phyloP scores from a whole-genome alignment of 2,113 vertebrate species.

The Lipophrys pholis region DNA sequence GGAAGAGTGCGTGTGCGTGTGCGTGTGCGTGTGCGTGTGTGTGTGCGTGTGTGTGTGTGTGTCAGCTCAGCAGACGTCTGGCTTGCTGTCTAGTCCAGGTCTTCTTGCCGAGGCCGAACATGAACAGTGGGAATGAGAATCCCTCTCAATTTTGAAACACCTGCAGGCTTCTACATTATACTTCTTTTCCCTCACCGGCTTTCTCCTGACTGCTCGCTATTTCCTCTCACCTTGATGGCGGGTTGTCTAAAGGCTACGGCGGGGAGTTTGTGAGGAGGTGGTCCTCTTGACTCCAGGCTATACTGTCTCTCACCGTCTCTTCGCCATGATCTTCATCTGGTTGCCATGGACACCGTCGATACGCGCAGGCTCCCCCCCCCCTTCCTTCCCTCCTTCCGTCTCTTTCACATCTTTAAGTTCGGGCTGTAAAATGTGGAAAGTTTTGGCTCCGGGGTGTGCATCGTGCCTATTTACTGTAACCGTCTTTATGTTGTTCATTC shows the following conservation, averaged over 20 bases:
- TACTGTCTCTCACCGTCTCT: conserved; percentile 45
- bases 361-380: neutral
- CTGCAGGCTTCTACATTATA: conserved; percentile 66
- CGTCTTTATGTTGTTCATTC: conserved; percentile 47
- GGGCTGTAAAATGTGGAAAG: conserved; percentile 50
- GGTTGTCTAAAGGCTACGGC: conserved; percentile 66
- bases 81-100: conserved; percentile 65
- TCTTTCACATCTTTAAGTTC: conserved; percentile 33
- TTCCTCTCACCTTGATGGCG: conserved; percentile 67
- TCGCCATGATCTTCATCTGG: conserved; percentile 56
- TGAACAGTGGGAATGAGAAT: conserved; percentile 55
- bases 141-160: conserved; percentile 51
- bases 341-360: conserved; percentile 70
- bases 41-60: conserved; percentile 10
- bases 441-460: conserved; percentile 57
- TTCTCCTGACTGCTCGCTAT: conserved; percentile 60
- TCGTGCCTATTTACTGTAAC: conserved; percentile 39
- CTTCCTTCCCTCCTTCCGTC: neutral
- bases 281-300: conserved; percentile 70
- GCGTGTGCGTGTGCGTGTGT: conserved; percentile 5
- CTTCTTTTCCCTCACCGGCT: conserved; percentile 41
- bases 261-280: conserved; percentile 63
- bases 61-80: conserved; percentile 65
- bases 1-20: conserved; percentile 1
- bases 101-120: conserved; percentile 51